Evolutionary conservation across 2,797 vertebrate species (phyloP), one percentile per base, ranked within the genome.

Genomic region (Emys orbicularis): DNA sequence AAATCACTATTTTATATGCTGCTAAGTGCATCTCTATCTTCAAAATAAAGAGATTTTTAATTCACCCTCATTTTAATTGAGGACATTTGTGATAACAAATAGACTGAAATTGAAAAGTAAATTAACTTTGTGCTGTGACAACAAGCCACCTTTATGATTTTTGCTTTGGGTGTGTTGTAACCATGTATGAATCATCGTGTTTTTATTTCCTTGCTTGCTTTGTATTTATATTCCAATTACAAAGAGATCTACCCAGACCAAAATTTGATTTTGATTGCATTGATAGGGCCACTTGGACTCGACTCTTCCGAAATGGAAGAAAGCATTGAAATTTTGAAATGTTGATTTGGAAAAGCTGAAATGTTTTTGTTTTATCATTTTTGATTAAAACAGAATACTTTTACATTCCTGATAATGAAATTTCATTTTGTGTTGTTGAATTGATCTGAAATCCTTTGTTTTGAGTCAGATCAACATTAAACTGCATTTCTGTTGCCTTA

Each of bases 31-130:
- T 89, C 76, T 80, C 83, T 93, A 65, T 82, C 68, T 59, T 95
- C 87, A 79, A 85, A 97, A 95, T 92, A 92, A 97, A 96, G 96
- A 94, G 80, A 83, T 81, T 81, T 97, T 97, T 96, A 94, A 95
- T 96, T 95, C 76, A 53, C 37, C 52, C 68, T 72, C 76, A 87
- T 95, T 97, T 95, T 96, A 96, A 97, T 93, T 92, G 88, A 94
- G 50, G 87, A 83, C 77, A 81, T 95, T 95, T 95, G 77, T 89
- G 92, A 84, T 95, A 95, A 93, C 87, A 96, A 96, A 95, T 91
- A 94, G 84, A 56, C 90, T 89, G 84, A 56, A 93, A 95, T 79
- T 87, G 54, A 27, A 87, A 97, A 92, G 81, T 84, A 94, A 92
- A 90, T 94, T 83, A 84, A 91, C 49, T 84, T 23, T 82, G 86